phyloP scores from a whole-genome alignment of 2,888 invertebrate genomes.

The Acanthosepion pharaonis region DNA sequence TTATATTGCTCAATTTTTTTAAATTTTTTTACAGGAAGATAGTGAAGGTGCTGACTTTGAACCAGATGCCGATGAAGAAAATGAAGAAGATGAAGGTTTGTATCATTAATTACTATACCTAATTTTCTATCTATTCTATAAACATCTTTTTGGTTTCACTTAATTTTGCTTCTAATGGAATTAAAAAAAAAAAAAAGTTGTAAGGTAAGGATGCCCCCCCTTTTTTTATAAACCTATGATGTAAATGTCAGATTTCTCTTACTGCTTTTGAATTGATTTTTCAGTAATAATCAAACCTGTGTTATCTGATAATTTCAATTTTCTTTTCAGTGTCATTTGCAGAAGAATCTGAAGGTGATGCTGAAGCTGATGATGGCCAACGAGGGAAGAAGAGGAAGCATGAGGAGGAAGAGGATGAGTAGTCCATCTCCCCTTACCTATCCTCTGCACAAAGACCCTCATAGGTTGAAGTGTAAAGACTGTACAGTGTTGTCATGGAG shows the following conservation, averaged over 20 bases:
- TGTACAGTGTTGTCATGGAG: constrained; percentile 34
- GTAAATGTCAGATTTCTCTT: no score
- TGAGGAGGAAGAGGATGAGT: constrained; percentile 46
- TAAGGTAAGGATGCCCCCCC: no score
- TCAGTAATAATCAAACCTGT: not conserved
- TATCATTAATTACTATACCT: not conserved
- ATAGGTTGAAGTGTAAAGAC: constrained; percentile 44
- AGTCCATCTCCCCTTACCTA: not conserved
- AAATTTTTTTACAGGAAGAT: constrained; percentile 33
- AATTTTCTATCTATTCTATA: not conserved
- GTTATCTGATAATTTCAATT: not conserved
- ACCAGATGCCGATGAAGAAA: constrained; percentile 40
- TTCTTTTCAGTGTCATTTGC: not conserved
- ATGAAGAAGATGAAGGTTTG: constrained; percentile 44
- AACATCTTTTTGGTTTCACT: not conserved
- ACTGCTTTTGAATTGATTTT: no score
- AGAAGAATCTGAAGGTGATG: not conserved
- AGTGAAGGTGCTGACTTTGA: constrained; percentile 48
- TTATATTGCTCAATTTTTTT: not conserved
- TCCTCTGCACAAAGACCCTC: not conserved
- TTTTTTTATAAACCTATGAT: no score
- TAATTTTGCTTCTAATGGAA: not conserved
- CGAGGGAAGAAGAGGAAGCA: constrained; percentile 46
- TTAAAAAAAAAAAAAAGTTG: no score
- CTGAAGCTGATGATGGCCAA: not conserved